Percentiles rank a stretch among this genome's conserved stretches.
phyloP scores from a whole-genome alignment of 2,888 invertebrate species.

The Acleris cristana region DNA sequence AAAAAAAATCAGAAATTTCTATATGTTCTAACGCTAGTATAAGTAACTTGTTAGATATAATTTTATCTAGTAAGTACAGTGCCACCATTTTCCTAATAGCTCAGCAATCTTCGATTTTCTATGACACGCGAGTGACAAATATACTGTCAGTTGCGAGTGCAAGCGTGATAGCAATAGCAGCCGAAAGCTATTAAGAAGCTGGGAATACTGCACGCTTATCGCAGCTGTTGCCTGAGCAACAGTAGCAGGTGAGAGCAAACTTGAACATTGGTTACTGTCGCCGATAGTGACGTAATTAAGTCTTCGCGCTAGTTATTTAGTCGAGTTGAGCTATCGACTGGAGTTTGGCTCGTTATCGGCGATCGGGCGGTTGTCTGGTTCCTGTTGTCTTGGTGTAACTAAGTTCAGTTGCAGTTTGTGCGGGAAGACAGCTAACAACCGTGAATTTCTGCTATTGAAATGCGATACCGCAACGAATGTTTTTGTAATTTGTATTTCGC shows the following conservation, averaged over 20 bases:
- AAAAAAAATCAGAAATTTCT: neutral
- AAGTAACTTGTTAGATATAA: neutral
- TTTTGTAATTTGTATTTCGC: neutral
- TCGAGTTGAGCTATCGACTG: constrained; percentile 13
- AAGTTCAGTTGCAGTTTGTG: constrained; percentile 21
- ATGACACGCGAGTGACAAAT: no score
- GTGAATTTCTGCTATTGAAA: constrained; percentile 19
- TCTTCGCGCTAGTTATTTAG: constrained; percentile 27
- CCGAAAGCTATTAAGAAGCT: no score
- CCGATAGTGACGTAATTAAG: constrained; percentile 25
- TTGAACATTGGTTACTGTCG: constrained; percentile 17
- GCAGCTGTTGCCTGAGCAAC: neutral
- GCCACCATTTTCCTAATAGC: no score
- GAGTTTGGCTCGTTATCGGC: constrained; percentile 29
- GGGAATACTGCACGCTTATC: neutral
- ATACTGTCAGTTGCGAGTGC: no score
- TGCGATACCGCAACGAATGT: constrained; percentile 12
- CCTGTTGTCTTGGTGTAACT: constrained; percentile 24
- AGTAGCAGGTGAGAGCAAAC: neutral
- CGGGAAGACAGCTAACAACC: constrained; percentile 19
- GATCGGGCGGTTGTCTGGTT: constrained; percentile 26
- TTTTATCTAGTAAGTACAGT: neutral
- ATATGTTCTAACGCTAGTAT: neutral
- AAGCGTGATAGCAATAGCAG: no score
- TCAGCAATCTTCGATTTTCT: no score